Conservation (phyloP, 1,140 invertebrate genomes). For the Pogonomyrmex californicus region DNA sequence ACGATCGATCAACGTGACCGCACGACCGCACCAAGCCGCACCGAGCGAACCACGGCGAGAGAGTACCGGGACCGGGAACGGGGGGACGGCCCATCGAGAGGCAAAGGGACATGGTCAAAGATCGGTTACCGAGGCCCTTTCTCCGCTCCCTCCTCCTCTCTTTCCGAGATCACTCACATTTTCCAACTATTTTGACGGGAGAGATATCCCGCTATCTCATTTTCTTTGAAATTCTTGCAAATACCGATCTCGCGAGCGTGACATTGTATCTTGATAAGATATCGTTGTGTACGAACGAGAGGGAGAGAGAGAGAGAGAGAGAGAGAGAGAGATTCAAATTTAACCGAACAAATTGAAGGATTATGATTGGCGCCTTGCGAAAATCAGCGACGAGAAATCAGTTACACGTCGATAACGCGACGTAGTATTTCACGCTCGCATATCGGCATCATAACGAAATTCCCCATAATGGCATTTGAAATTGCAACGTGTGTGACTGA, state of each 20-base stretch:
- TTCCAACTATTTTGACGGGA: constrained; percentile 22
- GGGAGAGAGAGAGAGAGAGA: no score
- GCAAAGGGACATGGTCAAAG: constrained; percentile 66
- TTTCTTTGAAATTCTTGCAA: not conserved
- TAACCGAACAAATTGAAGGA: not conserved
- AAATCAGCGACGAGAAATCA: not conserved
- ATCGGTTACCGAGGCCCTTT: constrained; percentile 59
- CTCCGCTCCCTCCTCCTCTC: not conserved
- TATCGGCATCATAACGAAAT: not conserved
- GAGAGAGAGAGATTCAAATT: not conserved
- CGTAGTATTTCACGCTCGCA: not conserved
- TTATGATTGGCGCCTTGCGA: not conserved
- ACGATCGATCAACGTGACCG: constrained; percentile 78
- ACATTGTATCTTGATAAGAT: not conserved
- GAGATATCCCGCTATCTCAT: not conserved
- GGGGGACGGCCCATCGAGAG: constrained; percentile 48
- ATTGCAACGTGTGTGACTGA: not conserved
- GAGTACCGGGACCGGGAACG: constrained; percentile 39
- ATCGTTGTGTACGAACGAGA: constrained; percentile 3
- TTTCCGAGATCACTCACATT: constrained; percentile 14
- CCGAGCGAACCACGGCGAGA: constrained; percentile 59
- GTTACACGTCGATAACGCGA: not conserved
- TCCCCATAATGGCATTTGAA: not conserved
- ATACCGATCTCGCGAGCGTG: not conserved
- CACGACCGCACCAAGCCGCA: constrained; percentile 75